phyloP scores from a whole-genome alignment of 2,888 invertebrate species.

The Drosophila peninsularis region DNA sequence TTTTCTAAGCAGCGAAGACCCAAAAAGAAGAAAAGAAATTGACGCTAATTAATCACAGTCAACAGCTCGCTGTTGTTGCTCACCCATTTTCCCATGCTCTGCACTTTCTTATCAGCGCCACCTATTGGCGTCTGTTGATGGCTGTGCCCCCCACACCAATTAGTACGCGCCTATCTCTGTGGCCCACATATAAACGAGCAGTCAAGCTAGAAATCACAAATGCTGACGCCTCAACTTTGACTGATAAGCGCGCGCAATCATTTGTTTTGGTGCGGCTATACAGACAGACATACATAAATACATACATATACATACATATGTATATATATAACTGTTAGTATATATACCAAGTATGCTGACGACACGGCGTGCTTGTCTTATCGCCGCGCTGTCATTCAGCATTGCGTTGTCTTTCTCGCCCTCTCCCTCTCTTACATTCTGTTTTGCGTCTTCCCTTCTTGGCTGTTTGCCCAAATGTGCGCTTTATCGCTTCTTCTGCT shows the following conservation, averaged over 20 bases:
- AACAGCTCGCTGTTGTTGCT: constrained; percentile 10
- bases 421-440: background rate
- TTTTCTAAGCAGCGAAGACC: constrained; percentile 9
- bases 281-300: background rate
- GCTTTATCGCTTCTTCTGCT: constrained; percentile 17
- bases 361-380: constrained; percentile 36
- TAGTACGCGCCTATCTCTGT: constrained; percentile 45
- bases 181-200: constrained; percentile 35
- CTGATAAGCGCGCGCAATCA: constrained; percentile 44
- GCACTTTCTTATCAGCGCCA: constrained; percentile 42
- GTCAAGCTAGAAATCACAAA: constrained; percentile 11
- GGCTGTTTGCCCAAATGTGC: constrained; percentile 44
- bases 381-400: constrained; percentile 39
- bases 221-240: constrained; percentile 42
- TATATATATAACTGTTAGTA: background rate
- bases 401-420: background rate
- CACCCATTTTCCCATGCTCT: constrained; percentile 30
- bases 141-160: constrained; percentile 10
- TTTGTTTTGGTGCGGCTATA: background rate
- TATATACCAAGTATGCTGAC: constrained; percentile 17
- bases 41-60: constrained; percentile 49
- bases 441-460: background rate
- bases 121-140: constrained; percentile 5
- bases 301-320: background rate
- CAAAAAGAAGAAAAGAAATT: constrained; percentile 13